Conservation (phyloP, 2,888 invertebrate genomes). For the Mamestra brassicae region DNA sequence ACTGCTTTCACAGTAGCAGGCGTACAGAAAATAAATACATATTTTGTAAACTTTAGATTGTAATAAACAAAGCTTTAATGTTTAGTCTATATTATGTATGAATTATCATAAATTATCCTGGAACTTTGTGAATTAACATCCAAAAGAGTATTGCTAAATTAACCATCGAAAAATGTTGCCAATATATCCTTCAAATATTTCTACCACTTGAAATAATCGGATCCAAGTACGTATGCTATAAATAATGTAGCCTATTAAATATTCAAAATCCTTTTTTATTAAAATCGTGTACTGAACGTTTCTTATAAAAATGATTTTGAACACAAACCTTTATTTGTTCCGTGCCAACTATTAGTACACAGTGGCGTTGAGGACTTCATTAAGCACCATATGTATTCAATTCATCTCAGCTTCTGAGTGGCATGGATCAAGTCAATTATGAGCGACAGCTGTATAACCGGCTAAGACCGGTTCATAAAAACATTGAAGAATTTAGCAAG, state of each 20-base stretch:
- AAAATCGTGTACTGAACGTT: background rate
- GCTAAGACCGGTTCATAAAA: slow-evolving; percentile 16
- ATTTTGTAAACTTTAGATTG: background rate
- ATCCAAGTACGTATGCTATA: background rate
- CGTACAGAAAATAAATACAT: background rate
- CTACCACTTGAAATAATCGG: too few relatives aligned
- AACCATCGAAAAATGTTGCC: background rate
- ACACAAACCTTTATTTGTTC: background rate
- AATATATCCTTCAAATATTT: background rate
- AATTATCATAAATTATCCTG: slow-evolving; percentile 18
- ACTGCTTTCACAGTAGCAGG: background rate
- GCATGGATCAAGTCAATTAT: slow-evolving; percentile 22
- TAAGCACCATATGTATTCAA: slow-evolving; percentile 16
- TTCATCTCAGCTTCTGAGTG: background rate
- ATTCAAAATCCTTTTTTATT: background rate
- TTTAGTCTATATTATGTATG: background rate
- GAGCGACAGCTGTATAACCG: slow-evolving; percentile 4
- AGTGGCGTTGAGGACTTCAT: background rate
- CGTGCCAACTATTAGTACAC: background rate
- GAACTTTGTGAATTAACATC: background rate
- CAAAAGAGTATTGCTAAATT: background rate
- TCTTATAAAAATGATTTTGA: too few relatives aligned
- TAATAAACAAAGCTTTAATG: slow-evolving; percentile 1
- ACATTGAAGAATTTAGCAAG: slow-evolving; percentile 14
- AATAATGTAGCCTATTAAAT: background rate